phyloP scores from a whole-genome alignment of 2,113 vertebrate species.

The Oryzias curvinotus region DNA sequence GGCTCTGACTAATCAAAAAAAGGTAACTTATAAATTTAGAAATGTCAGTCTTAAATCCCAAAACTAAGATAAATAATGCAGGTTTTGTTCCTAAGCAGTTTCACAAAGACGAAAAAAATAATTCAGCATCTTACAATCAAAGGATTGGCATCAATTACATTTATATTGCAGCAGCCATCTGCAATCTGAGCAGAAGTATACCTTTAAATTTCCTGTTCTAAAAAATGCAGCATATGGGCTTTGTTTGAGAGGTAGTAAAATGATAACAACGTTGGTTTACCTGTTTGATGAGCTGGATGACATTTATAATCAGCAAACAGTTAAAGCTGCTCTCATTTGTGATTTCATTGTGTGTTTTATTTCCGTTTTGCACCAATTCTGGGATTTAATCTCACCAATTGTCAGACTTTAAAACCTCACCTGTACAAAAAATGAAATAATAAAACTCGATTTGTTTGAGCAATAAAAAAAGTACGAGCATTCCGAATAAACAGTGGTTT shows the following conservation, averaged over 20 bases:
- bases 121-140: slow-evolving; percentile 7
- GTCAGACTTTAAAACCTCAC: no score
- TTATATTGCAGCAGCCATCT: slow-evolving; percentile 17
- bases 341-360: no score
- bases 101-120: slow-evolving; percentile 8
- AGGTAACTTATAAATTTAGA: background rate
- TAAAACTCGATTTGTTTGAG: no score
- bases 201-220: slow-evolving; percentile 58
- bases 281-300: slow-evolving; percentile 14
- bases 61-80: background rate
- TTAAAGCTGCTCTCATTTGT: no score
- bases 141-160: slow-evolving; percentile 26
- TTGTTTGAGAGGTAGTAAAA: slow-evolving; percentile 29
- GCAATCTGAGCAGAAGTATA: slow-evolving; percentile 8
- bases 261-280: slow-evolving; percentile 24
- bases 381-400: no score
- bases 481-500: no score
- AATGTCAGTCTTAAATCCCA: background rate
- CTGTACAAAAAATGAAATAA: no score
- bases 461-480: no score
- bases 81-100: background rate
- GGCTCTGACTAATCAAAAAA: background rate
- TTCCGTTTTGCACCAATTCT: no score
- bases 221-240: slow-evolving; percentile 24
- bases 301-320: slow-evolving; percentile 5